Base-by-base conservation (phyloP, 2,113 vertebrate genomes). In the Narcine bancroftii region DNA sequence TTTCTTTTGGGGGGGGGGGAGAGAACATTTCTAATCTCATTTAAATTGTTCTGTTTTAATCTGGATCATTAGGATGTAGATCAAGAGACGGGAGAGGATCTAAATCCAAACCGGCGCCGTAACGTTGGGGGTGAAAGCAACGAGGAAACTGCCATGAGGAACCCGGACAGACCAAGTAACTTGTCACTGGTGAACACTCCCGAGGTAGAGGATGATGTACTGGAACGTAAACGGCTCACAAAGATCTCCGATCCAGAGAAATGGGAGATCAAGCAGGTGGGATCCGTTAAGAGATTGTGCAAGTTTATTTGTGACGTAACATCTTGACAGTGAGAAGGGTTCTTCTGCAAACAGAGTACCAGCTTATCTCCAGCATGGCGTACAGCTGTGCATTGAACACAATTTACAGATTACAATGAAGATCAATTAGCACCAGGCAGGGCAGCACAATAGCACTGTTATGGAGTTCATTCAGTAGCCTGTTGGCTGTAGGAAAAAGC, bases 181-280 rank as follows among this genome's bases (percentile, higher is more conserved):
- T 93, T 99, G 1, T 98, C 98, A 79, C 94, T 99, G 1, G 98
- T 98, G 93, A 98, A 94, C 0, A 97, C 97, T 10, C 98, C 98
- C 0, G 98, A 99, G 94, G 95, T 99, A 92, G 98, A 99, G 94
- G 98, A 99, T 0, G 98, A 99, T 94, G 97, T 97, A 0, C 95
- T 99, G 75, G 98, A 99, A 65, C 95, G 99, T 73, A 99, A 99
- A 92, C 97, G 98, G 93, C 98, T 99, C 81, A 99, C 98, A 2
- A 98, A 99, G 0, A 99, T 99, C 91, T 99, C 98, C 1, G 99
- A 99, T 95, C 98, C 98, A 0, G 98, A 99, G 94, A 99, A 99
- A 85, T 99, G 99, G 99, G 99, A 99, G 93, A 99, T 99, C 81
- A 99, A 99, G 93, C 99, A 99, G 97, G 99, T 99, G 6, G 2